Conservation (phyloP, 2,888 invertebrate species). For the Pristionchus maxplancki region DNA sequence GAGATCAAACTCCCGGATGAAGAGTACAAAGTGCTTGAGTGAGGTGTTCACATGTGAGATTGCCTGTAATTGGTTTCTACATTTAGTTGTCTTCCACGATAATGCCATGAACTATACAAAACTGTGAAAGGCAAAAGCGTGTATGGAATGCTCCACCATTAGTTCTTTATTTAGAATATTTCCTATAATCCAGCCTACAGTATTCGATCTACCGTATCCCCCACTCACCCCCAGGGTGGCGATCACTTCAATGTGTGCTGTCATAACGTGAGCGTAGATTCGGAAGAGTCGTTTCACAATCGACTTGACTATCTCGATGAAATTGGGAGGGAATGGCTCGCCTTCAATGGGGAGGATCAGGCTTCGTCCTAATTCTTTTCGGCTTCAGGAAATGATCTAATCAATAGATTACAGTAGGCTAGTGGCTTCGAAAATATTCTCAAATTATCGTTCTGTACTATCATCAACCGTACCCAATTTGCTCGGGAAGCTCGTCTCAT, state of each 20-base stretch:
- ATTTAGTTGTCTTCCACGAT: too few relatives aligned
- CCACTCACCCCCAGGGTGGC: conserved; percentile 4
- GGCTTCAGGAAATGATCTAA: not conserved
- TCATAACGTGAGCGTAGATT: conserved; percentile 99
- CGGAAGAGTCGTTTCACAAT: conserved; percentile 97
- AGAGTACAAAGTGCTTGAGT: conserved; percentile 99
- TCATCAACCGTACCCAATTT: conserved; percentile 89
- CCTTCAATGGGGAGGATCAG: conserved; percentile 62
- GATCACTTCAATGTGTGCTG: conserved; percentile 90
- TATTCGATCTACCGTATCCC: too few relatives aligned
- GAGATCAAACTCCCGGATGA: conserved; percentile 95
- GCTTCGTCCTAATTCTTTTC: not conserved
- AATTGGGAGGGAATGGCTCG: conserved; percentile 71
- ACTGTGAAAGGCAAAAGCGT: not conserved
- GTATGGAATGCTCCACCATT: too few relatives aligned
- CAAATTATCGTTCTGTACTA: too few relatives aligned
- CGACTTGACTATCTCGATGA: conserved; percentile 90
- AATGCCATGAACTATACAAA: too few relatives aligned
- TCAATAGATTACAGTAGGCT: not conserved
- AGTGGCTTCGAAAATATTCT: too few relatives aligned
- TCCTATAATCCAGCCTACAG: too few relatives aligned
- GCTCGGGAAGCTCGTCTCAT: conserved; percentile 97
- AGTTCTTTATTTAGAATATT: too few relatives aligned
- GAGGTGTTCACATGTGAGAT: conserved; percentile 99
- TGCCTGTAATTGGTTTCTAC: conserved; percentile 87